Percentiles rank a stretch among this genome's conserved stretches.
Evolutionary conservation across 2,797 vertebrate species (phyloP).

Genomic region (Florisuga fusca): DNA sequence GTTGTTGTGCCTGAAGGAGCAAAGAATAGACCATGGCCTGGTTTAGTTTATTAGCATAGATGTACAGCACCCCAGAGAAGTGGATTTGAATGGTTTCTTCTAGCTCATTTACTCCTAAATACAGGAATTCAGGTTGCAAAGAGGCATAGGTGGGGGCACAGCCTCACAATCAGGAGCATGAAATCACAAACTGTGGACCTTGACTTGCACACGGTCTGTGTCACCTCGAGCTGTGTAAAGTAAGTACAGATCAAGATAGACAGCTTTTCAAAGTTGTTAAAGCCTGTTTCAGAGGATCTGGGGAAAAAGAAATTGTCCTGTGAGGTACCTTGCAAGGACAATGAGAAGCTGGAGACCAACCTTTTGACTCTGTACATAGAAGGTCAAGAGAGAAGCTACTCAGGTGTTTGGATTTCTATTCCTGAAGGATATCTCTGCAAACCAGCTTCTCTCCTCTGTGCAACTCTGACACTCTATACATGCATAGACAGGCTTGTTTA

Average conservation of each 20-base stretch:
- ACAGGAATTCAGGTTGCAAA: neutral
- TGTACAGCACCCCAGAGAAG: neutral
- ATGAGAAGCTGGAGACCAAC: neutral
- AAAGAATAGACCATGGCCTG: neutral
- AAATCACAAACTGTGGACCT: neutral
- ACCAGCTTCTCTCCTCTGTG: neutral
- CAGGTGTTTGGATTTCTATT: neutral
- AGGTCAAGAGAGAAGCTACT: neutral
- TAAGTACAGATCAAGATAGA: neutral
- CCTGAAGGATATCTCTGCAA: neutral
- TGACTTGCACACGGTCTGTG: fast-evolving
- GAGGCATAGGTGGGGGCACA: neutral
- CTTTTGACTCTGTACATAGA: neutral
- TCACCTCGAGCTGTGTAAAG: neutral
- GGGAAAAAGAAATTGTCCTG: neutral
- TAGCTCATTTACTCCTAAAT: neutral
- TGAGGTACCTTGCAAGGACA: neutral
- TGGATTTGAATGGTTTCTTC: neutral
- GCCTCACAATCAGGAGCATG: fast-evolving
- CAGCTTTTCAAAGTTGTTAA: neutral
- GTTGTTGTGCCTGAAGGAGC: neutral
- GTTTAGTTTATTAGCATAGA: neutral
- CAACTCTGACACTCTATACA: neutral
- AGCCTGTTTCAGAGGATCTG: neutral
- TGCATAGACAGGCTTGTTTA: neutral